These are phyloP conservation scores for Stigmatopora argus DNA, from an alignment of 2,113 vertebrate species.

Conservation along the genomic window DNA sequence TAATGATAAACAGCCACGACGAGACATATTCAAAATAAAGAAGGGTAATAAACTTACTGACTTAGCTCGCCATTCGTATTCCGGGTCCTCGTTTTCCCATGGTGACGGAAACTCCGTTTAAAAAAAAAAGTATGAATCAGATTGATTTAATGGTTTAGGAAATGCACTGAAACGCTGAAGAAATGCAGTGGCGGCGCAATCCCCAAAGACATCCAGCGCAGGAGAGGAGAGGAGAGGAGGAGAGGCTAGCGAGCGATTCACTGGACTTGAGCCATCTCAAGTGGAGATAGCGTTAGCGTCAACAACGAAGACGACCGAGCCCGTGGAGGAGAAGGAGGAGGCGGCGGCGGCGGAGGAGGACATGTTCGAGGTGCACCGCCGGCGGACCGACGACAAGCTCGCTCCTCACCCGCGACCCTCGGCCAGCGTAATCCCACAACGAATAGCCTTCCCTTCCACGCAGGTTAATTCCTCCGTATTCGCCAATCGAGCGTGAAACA, in stretches of 20 bases:
- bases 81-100: conserved; percentile 53
- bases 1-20: conserved; percentile 42
- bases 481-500: conserved; percentile 41
- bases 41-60: conserved; percentile 49
- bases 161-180: conserved; percentile 24
- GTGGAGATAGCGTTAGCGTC: conserved; percentile 59
- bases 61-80: conserved; percentile 60
- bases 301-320: conserved; percentile 47
- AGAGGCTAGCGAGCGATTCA: conserved; percentile 71
- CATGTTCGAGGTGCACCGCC: conserved; percentile 42
- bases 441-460: conserved; percentile 40
- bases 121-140: conserved; percentile 32
- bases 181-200: conserved; percentile 53
- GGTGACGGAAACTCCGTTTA: conserved; percentile 45
- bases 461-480: conserved; percentile 61
- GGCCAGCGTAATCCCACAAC: conserved; percentile 55
- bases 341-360: neutral
- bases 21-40: conserved; percentile 44
- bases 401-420: conserved; percentile 32
- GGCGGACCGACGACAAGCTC: conserved; percentile 25
- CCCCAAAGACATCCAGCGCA: conserved; percentile 67
- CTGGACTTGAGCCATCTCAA: conserved; percentile 75
- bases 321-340: conserved; percentile 14
- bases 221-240: conserved; percentile 58
- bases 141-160: conserved; percentile 8